Percentiles rank a stretch among this genome's conserved stretches.
phyloP scores from a whole-genome alignment of 2,888 invertebrate species.

The Ceraclea dissimilis region DNA sequence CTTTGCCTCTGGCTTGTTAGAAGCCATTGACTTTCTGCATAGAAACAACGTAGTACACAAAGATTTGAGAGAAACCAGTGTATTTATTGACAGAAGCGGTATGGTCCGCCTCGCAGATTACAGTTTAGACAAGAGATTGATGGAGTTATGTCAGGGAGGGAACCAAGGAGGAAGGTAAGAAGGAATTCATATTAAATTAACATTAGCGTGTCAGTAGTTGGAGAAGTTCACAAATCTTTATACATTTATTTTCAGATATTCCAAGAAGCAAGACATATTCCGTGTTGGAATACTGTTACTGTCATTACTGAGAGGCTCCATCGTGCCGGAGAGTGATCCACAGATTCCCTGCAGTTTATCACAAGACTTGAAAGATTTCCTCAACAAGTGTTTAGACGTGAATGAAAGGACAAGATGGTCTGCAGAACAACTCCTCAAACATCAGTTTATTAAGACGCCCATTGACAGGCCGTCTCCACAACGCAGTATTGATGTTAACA shows the following conservation, averaged over 20 bases:
- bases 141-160: constrained; percentile 48
- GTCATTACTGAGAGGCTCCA: constrained; percentile 52
- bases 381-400: constrained; percentile 61
- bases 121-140: constrained; percentile 59
- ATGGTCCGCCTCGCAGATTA: constrained; percentile 57
- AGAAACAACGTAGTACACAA: constrained; percentile 75
- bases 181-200: too few species aligned
- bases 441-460: constrained; percentile 60
- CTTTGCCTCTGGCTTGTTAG: constrained; percentile 64
- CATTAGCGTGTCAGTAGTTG: too few species aligned
- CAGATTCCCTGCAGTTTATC: constrained; percentile 54
- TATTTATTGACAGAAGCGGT: constrained; percentile 63
- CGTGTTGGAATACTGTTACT: constrained; percentile 62
- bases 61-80: constrained; percentile 66
- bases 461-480: constrained; percentile 40
- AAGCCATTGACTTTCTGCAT: constrained; percentile 72
- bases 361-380: constrained; percentile 61
- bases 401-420: constrained; percentile 69
- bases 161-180: constrained; percentile 37
- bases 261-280: constrained; percentile 66
- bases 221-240: neutral
- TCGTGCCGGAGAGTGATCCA: constrained; percentile 41
- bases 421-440: constrained; percentile 67
- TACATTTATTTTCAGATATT: constrained; percentile 33
- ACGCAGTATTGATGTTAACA: constrained; percentile 33